Conservation (phyloP, 2,797 vertebrate species). For the Hydrolagus colliei region DNA sequence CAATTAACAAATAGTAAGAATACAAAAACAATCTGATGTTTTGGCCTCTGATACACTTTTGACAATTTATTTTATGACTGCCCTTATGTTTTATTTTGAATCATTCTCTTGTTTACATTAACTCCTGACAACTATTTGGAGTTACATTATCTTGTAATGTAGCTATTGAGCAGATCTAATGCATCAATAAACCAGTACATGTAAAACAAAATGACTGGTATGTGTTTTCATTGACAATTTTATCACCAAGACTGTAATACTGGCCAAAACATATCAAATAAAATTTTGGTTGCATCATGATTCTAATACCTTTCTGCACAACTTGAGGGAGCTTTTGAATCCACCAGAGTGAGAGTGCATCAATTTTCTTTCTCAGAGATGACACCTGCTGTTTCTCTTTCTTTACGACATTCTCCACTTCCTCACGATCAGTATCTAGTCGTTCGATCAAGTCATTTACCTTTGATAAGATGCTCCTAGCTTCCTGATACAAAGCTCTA, state of each 20-base stretch:
- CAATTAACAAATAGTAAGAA: no score
- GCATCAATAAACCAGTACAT: constrained; percentile 28
- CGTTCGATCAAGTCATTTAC: constrained; percentile 65
- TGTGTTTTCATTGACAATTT: constrained; percentile 14
- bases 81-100: not conserved
- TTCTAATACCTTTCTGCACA: constrained; percentile 62
- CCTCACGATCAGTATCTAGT: constrained; percentile 69
- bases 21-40: no score
- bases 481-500: constrained; percentile 58
- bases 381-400: constrained; percentile 57
- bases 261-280: constrained; percentile 24
- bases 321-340: constrained; percentile 59
- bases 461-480: constrained; percentile 64
- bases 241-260: not conserved
- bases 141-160: not conserved
- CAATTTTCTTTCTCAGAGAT: constrained; percentile 53
- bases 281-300: constrained; percentile 26
- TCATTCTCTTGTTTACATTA: not conserved
- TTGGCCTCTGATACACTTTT: no score
- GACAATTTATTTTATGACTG: no score
- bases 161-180: not conserved
- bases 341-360: constrained; percentile 63
- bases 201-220: not conserved
- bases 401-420: constrained; percentile 63
- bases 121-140: not conserved